Evolutionary conservation across 1,140 invertebrate genomes (phyloP).

Genomic region (Phocides pigmalion): DNA sequence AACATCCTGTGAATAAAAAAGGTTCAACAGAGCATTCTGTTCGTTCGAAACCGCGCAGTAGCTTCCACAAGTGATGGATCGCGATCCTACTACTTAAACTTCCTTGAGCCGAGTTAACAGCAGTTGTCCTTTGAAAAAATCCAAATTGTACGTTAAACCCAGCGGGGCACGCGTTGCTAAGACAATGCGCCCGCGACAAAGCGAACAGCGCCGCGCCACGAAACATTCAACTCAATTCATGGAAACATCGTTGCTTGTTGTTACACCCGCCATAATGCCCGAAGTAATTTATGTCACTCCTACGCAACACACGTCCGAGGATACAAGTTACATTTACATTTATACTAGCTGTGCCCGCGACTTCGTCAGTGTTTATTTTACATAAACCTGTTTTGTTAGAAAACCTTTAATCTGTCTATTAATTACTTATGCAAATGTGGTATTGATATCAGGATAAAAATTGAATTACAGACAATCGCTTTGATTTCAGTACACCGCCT

Average conservation of each 20-base stretch:
- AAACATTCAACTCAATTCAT: slow-evolving; percentile 40
- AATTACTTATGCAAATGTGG: too few species aligned
- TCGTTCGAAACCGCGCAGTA: slow-evolving; percentile 56
- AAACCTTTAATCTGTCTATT: too few species aligned
- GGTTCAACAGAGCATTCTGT: slow-evolving; percentile 47
- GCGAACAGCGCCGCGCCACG: slow-evolving; percentile 42
- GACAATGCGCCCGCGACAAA: slow-evolving; percentile 45
- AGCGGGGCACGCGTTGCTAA: slow-evolving; percentile 31
- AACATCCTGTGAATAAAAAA: slow-evolving; percentile 9
- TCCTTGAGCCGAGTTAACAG: slow-evolving; percentile 21
- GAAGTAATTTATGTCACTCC: slow-evolving; percentile 36
- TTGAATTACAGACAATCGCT: too few species aligned
- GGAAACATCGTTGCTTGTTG: slow-evolving; percentile 40
- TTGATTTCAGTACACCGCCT: too few species aligned
- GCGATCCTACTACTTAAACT: slow-evolving; percentile 52
- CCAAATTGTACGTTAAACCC: slow-evolving; percentile 11
- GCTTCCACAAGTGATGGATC: slow-evolving; percentile 64
- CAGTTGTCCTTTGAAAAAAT: background rate
- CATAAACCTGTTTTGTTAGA: too few species aligned
- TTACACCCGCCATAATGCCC: slow-evolving; percentile 34
- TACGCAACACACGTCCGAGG: slow-evolving; percentile 35
- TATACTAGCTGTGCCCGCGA: too few species aligned
- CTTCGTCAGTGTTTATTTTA: too few species aligned
- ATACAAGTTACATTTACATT: too few species aligned
- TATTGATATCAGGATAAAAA: too few species aligned